Percentiles rank a stretch among this genome's conserved stretches.
phyloP scores from a whole-genome alignment of 2,113 vertebrate genomes.

The Solenodon paradoxus region DNA sequence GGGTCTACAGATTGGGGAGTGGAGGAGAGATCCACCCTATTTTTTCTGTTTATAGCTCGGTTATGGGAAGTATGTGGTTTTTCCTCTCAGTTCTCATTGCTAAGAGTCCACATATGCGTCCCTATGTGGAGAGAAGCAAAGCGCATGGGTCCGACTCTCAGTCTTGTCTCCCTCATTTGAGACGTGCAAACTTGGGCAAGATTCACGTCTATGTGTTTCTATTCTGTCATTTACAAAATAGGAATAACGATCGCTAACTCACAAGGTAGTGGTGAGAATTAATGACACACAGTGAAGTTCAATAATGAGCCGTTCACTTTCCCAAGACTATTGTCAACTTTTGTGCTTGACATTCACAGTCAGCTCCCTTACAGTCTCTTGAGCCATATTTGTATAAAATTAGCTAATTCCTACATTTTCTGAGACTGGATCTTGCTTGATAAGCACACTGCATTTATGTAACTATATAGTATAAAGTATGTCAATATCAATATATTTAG shows the following conservation, averaged over 20 bases:
- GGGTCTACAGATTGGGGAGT: background rate
- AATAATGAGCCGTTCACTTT: background rate
- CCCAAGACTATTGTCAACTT: constrained; percentile 7
- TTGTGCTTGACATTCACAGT: background rate
- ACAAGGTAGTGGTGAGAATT: constrained; percentile 34
- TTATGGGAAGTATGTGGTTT: background rate
- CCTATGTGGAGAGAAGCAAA: background rate
- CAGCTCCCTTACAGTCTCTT: background rate
- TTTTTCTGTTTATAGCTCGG: background rate
- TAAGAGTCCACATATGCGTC: background rate
- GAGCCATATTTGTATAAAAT: constrained; percentile 3
- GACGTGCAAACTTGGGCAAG: background rate
- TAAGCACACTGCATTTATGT: constrained; percentile 28
- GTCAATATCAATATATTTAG: background rate
- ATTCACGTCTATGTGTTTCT: background rate
- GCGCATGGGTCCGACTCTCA: background rate
- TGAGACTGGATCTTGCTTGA: constrained; percentile 1
- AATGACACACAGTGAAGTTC: background rate
- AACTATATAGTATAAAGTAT: constrained; percentile 22
- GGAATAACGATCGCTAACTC: background rate
- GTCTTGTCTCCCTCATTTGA: background rate
- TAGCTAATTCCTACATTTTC: background rate
- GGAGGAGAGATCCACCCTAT: background rate
- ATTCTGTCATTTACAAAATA: constrained; percentile 25
- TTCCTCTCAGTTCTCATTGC: background rate